These are phyloP conservation scores for Gambelia wislizenii DNA, from an alignment of 2,797 vertebrate genomes.

Conservation along the genomic window DNA sequence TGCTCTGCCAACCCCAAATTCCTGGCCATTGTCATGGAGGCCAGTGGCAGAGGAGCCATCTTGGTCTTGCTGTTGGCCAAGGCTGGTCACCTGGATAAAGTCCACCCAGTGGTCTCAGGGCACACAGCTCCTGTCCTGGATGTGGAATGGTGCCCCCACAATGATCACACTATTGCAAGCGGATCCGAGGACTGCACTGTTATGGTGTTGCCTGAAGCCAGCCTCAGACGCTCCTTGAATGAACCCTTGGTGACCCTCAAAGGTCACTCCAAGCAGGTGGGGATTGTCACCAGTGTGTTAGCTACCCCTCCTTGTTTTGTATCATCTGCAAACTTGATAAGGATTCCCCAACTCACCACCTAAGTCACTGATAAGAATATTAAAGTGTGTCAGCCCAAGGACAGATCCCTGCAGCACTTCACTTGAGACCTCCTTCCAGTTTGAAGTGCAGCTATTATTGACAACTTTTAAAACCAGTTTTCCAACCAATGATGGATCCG, in stretches of 20 bases:
- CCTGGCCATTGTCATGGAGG: slow-evolving; percentile 92
- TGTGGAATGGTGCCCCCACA: slow-evolving; percentile 93
- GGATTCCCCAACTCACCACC: no score
- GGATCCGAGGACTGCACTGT: slow-evolving; percentile 90
- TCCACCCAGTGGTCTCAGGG: slow-evolving; percentile 87
- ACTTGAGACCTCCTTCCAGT: no score
- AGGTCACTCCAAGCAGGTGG: slow-evolving; percentile 91
- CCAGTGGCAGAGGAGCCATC: slow-evolving; percentile 93
- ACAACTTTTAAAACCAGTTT: no score
- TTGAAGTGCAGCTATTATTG: no score
- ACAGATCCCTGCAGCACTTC: no score
- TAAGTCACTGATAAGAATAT: no score
- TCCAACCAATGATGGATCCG: no score
- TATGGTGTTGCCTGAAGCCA: slow-evolving; percentile 71
- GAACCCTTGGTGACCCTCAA: slow-evolving; percentile 90
- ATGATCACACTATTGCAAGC: slow-evolving; percentile 93
- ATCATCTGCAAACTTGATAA: no score
- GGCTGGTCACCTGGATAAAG: slow-evolving; percentile 92
- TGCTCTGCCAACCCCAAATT: slow-evolving; percentile 93
- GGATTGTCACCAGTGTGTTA: slow-evolving; percentile 81
- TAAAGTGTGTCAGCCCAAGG: no score
- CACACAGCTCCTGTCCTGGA: slow-evolving; percentile 92
- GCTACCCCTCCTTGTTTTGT: no score
- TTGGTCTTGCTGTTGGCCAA: slow-evolving; percentile 89
- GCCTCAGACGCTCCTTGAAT: slow-evolving; percentile 77